Evolutionary conservation across 2,888 invertebrate species (phyloP).

Genomic region (Carabus problematicus): DNA sequence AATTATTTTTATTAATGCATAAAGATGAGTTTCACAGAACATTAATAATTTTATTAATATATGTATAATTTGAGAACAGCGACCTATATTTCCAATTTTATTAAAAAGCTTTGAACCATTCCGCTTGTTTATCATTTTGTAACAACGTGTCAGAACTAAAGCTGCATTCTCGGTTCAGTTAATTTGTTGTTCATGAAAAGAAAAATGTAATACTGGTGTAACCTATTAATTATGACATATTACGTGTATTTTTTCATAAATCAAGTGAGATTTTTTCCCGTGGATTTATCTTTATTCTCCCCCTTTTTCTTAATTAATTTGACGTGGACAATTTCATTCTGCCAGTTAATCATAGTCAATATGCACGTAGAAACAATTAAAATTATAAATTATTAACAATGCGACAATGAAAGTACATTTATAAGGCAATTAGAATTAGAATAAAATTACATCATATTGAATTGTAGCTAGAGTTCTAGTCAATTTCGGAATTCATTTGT

Average conservation of each 20-base stretch:
- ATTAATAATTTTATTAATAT: no score
- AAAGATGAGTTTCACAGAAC: no score
- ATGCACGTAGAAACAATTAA: no score
- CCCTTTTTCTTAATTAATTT: conserved; percentile 20
- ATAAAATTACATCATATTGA: conserved; percentile 16
- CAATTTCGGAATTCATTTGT: no score
- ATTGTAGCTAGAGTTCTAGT: background rate
- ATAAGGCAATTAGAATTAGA: conserved; percentile 16
- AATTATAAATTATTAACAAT: background rate
- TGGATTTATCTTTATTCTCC: conserved; percentile 7
- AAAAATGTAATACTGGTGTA: conserved; percentile 24
- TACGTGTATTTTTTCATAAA: conserved; percentile 31
- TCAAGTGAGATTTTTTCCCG: conserved; percentile 22
- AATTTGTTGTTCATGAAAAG: no score
- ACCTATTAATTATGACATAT: conserved; percentile 32
- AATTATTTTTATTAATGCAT: no score
- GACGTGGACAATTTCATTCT: conserved; percentile 25
- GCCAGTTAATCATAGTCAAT: conserved; percentile 26
- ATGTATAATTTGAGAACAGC: no score
- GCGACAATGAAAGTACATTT: conserved; percentile 5
- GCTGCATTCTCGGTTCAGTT: no score
- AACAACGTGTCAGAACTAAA: no score
- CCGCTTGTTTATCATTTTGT: no score
- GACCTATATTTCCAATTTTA: no score
- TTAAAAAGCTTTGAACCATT: no score